A percentile compares a stretch with the other conserved stretches of the same genome.
Conservation (phyloP, 1,140 invertebrate species). For the Stegodyphus mimosarum region DNA sequence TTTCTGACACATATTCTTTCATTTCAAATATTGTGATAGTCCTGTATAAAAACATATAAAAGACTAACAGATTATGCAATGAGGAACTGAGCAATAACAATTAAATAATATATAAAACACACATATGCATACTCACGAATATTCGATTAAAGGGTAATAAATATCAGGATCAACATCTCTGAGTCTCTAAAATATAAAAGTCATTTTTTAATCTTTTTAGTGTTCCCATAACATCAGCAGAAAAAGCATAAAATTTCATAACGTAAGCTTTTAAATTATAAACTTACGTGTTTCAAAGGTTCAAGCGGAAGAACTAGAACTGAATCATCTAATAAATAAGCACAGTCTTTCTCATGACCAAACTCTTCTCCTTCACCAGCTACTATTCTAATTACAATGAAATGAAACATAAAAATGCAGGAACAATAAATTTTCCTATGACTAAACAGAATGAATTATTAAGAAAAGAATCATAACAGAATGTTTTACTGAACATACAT, state of each 20-base stretch:
- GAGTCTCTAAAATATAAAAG: slow-evolving; percentile 72
- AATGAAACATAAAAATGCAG: no score
- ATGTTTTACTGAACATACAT: no score
- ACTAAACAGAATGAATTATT: no score
- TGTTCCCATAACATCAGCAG: neutral
- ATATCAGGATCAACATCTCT: slow-evolving; percentile 80
- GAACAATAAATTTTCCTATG: no score
- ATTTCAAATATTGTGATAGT: no score
- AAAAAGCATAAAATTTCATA: neutral
- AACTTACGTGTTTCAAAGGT: slow-evolving; percentile 71
- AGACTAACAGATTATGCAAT: neutral
- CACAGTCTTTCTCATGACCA: slow-evolving; percentile 81
- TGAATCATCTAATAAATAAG: slow-evolving; percentile 82
- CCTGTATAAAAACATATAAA: no score
- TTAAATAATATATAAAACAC: neutral
- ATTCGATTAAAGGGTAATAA: slow-evolving; percentile 81
- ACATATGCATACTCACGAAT: slow-evolving; percentile 69
- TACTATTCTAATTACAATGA: slow-evolving; percentile 74
- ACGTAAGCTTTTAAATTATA: slow-evolving; percentile 68
- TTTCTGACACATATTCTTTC: no score
- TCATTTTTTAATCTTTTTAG: neutral
- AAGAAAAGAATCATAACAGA: no score
- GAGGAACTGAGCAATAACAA: neutral
- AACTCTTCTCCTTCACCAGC: slow-evolving; percentile 83
- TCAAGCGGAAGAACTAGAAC: slow-evolving; percentile 85